These are phyloP conservation scores for Porites rus DNA, from an alignment of 92 coral and sea anemone genomes.

Conservation along the genomic window DNA sequence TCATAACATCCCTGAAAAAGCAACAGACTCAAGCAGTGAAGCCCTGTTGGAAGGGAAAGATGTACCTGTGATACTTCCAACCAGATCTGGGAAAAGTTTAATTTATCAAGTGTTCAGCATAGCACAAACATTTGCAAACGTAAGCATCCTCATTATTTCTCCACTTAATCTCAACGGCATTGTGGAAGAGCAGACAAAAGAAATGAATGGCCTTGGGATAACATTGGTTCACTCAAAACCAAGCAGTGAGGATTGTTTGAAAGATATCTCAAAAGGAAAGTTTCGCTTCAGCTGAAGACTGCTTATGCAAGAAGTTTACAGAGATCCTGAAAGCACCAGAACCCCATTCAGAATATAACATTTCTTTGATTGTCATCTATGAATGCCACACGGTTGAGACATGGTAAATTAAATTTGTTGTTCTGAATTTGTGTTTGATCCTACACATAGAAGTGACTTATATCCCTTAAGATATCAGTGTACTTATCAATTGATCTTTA, in stretches of 20 bases:
- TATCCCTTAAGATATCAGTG: neutral
- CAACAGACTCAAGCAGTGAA: slow-evolving; percentile 33
- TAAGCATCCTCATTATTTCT: slow-evolving; percentile 18
- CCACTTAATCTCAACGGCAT: slow-evolving; percentile 29
- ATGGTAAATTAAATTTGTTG: neutral
- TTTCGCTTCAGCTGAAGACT: neutral
- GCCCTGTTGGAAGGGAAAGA: neutral
- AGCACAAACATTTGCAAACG: slow-evolving; percentile 9
- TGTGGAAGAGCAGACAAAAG: neutral
- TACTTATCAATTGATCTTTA: neutral
- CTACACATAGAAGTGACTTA: neutral
- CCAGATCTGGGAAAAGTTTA: slow-evolving; percentile 42
- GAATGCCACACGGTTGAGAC: neutral
- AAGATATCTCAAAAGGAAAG: slow-evolving; percentile 6
- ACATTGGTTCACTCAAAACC: slow-evolving; percentile 9
- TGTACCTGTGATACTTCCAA: slow-evolving; percentile 39
- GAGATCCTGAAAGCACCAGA: neutral
- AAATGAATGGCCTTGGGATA: slow-evolving; percentile 20
- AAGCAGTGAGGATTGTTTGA: neutral
- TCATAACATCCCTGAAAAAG: slow-evolving; percentile 13
- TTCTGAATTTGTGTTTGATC: neutral
- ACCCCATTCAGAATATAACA: neutral
- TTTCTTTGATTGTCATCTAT: neutral
- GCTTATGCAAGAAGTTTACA: neutral
- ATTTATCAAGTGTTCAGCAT: neutral